phyloP scores from a whole-genome alignment of 2,113 vertebrate species.

The Nematolebias whitei region DNA sequence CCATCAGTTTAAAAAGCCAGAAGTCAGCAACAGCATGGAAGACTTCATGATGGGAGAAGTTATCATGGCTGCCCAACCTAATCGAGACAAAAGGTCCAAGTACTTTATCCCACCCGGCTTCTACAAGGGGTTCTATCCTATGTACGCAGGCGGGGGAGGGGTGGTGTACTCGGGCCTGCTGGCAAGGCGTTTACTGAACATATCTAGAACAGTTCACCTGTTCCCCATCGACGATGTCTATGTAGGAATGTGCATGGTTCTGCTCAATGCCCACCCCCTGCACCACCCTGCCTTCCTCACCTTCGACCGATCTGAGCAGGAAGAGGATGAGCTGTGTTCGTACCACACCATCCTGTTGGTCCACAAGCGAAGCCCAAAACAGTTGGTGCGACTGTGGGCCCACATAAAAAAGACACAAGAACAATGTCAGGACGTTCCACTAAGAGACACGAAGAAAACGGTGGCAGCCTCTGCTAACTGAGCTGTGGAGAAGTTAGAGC shows the following conservation, averaged over 20 bases:
- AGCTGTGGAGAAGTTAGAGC: background rate
- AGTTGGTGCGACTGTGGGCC: conserved; percentile 66
- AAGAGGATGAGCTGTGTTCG: conserved; percentile 48
- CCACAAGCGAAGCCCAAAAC: conserved; percentile 70
- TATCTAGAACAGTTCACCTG: conserved; percentile 71
- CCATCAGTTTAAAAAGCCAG: conserved; percentile 30
- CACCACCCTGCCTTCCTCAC: conserved; percentile 77
- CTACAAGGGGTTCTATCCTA: conserved; percentile 76
- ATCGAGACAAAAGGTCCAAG: conserved; percentile 48
- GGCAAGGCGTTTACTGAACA: conserved; percentile 55
- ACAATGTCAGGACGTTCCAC: conserved; percentile 49
- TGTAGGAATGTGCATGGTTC: conserved; percentile 80
- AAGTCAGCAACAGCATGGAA: background rate
- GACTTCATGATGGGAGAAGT: conserved; percentile 77
- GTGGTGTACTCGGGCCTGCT: conserved; percentile 77
- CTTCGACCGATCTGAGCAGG: conserved; percentile 67
- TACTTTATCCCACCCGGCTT: conserved; percentile 79
- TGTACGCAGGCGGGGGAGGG: conserved; percentile 77
- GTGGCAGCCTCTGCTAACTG: background rate
- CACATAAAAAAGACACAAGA: conserved; percentile 15
- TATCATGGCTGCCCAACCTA: conserved; percentile 51
- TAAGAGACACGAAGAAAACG: conserved; percentile 23
- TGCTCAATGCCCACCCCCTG: conserved; percentile 58
- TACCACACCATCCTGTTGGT: conserved; percentile 75
- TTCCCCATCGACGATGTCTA: conserved; percentile 83